Percentiles rank a stretch among this genome's conserved stretches.
These are phyloP conservation scores for Acronicta aceris DNA, from an alignment of 2,888 invertebrate species.

Conservation along the genomic window DNA sequence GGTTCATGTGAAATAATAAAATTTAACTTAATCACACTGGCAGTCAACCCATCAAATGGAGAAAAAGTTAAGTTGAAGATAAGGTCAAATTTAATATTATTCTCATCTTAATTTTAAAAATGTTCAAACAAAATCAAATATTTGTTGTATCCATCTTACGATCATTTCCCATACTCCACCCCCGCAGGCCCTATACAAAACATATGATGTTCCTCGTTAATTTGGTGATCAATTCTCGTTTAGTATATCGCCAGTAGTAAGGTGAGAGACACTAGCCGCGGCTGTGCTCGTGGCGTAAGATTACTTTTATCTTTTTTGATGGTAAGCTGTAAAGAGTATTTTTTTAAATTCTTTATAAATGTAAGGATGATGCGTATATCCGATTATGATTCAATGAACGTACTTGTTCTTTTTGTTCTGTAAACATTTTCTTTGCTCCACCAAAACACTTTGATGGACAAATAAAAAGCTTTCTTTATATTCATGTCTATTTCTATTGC, in stretches of 20 bases:
- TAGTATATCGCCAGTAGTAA: conserved; percentile 43
- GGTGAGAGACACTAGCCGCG: conserved; percentile 37
- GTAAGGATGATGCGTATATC: conserved; percentile 30
- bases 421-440: not conserved
- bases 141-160: conserved; percentile 19
- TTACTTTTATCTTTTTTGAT: conserved; percentile 22
- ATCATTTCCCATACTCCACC: conserved; percentile 29
- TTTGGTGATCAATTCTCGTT: conserved; percentile 74
- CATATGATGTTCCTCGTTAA: conserved; percentile 70
- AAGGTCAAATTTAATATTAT: no score
- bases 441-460: not conserved
- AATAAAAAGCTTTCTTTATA: conserved; percentile 1
- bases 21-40: no score
- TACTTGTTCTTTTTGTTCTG: conserved; percentile 1
- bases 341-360: conserved; percentile 31
- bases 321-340: conserved; percentile 10
- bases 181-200: conserved; percentile 49
- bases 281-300: not conserved
- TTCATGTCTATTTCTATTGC: not conserved
- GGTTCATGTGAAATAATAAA: no score
- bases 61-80: no score
- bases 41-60: no score
- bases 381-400: conserved; percentile 40
- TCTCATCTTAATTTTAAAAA: not conserved
- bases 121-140: conserved; percentile 12